Base-by-base conservation (phyloP, 2,797 vertebrate genomes). In the Eleutherodactylus coqui region DNA sequence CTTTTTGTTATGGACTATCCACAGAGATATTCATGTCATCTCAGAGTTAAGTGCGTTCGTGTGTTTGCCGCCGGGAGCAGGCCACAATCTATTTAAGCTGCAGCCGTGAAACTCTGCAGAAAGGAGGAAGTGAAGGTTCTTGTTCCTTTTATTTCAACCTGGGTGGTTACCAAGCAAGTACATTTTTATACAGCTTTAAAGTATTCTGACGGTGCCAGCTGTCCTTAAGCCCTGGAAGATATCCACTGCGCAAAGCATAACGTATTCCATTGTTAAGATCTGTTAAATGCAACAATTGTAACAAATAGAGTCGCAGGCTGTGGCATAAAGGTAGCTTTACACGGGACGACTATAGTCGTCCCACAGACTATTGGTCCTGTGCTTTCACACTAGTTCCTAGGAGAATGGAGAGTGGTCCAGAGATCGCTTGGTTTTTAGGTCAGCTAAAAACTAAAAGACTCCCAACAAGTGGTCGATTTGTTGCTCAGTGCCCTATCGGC, bases 71-170 rank as follows among this genome's bases (percentile, higher is more conserved):
- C 62, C 5, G 34, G 21, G 34, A 55, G 19, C n/a, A 34, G 60
- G 17, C 14, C 32, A 16, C 10, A 53, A 53, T n/a, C 24, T 14
- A 17, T 38, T 1, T 19, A 17, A 6, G 10, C 38, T 47, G 58
- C 73, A 53, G 64, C 53, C 27, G 29, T 78, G 10, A 36, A 38
- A 47, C 24, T 27, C 8, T 77, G 32, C 13, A 64, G 13, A 83
- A 85, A 85, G 8, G 32, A 85, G 83, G 83, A 85, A 85, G 75
- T 85, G 55, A 34, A 8, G 5, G 32, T 17, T 36, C 49, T 17
- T 69, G 34, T 49, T 85, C 77, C 75, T 51, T 85, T 76, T 53
- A 24, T 78, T 53, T 84, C 49, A 64, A 29, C 53, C 34, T 53
- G 73, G 83, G 45, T 77, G 83, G 47, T 55, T 45, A 60, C 70